A percentile compares a stretch with the other conserved stretches of the same genome.
phyloP scores from a whole-genome alignment of 2,113 vertebrate species.

The Erythrocercus mccallii region DNA sequence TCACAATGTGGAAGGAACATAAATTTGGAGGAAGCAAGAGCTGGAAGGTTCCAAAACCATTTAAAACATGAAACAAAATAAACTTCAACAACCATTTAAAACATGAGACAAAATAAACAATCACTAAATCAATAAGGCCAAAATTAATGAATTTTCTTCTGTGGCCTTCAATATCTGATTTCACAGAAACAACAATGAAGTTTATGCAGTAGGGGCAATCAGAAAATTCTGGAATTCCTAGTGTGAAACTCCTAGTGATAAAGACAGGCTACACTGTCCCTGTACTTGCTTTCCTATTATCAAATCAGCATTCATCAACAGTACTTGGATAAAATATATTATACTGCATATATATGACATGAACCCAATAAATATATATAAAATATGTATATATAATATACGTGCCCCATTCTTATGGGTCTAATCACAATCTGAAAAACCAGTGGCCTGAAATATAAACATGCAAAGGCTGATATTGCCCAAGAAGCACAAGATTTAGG shows the following conservation, averaged over 20 bases:
- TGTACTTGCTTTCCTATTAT: not conserved
- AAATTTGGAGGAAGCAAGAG: not conserved
- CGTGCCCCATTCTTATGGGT: not conserved
- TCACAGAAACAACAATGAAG: not conserved
- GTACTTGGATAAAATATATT: not conserved
- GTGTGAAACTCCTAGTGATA: not conserved
- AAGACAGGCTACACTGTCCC: not conserved
- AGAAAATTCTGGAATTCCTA: not conserved
- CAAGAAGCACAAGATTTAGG: not conserved
- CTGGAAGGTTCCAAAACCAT: not conserved
- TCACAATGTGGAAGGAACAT: not conserved
- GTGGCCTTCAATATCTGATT: not conserved
- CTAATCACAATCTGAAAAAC: not conserved
- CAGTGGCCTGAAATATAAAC: not conserved
- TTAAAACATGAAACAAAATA: not conserved
- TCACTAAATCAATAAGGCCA: not conserved
- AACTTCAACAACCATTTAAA: not conserved
- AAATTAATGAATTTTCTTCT: constrained; percentile 6
- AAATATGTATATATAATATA: not conserved
- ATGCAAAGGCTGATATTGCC: not conserved
- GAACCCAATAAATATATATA: not conserved
- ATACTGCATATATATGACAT: not conserved
- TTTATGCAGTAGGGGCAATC: not conserved
- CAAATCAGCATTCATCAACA: not conserved
- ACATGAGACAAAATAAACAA: not conserved